Conservation (phyloP, 2,113 vertebrate species). For the Bostrychus sinensis region DNA sequence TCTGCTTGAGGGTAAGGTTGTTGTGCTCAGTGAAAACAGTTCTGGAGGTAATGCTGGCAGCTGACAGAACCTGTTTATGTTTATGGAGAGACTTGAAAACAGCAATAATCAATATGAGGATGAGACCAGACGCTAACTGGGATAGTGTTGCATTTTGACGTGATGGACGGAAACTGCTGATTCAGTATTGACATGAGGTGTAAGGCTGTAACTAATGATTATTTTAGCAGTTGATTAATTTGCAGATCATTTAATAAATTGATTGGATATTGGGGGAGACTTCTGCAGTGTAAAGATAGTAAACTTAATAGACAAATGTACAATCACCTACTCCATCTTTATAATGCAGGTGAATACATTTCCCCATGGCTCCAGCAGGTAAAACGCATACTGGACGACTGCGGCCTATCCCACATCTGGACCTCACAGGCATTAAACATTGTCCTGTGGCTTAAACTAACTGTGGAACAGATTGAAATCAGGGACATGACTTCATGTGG, state of each 20-base stretch:
- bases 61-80: background rate
- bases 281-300: no score
- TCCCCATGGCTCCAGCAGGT: no score
- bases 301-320: no score
- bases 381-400: no score
- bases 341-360: no score
- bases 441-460: no score
- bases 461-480: no score
- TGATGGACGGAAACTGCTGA: background rate
- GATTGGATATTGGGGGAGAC: no score
- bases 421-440: no score
- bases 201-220: background rate
- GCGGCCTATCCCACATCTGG: no score
- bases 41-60: background rate
- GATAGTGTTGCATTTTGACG: background rate
- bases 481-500: no score
- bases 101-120: slow-evolving; percentile 1
- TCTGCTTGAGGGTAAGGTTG: background rate
- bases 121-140: background rate
- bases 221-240: background rate
- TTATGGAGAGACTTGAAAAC: background rate
- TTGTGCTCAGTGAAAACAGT: background rate
- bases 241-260: background rate
- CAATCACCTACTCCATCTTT: no score
- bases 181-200: background rate